Evolutionary conservation across 2,888 invertebrate species (phyloP), one percentile per base, ranked within the genome.

Genomic region (Cryptus viduatorius): DNA sequence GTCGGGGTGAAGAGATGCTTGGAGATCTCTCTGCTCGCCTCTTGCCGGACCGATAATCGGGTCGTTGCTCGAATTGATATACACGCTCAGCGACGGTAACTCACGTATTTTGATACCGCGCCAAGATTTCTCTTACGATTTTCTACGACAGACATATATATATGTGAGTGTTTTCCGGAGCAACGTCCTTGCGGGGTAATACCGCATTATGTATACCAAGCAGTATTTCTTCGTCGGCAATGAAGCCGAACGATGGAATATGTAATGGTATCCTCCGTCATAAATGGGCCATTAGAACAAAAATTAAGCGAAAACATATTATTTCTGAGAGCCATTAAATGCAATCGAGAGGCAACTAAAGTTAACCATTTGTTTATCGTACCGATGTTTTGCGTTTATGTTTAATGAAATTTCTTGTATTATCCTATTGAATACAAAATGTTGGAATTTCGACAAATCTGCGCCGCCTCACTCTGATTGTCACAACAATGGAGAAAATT

Each of bases 61-160:
- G 90, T 90, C 91, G 90, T 90, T 89, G 89, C 86, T 87, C 76
- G 89, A 91, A 90, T 90, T 91, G 90, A 90, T 91, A 88, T 90
- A 91, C 89, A 90, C 83, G 83, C 87, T 83, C 86, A 82, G 73
- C 76, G 80, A 65, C 73, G 86, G 87, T 90, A 90, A 88, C 89
- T 90, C 89, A 87, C 68, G 80, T 88, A 90, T 90, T 84, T 91
- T 91, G 91, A 91, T 90, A 88, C 88, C 86, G 85, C 87, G 91
- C 91, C 91, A 91, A 90, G 90, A 88, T 91, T 89, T 88, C 85
- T 83, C 71, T 68, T 86, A 56, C 87, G 46, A 69, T 65, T 71
- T 72, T 44, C 53, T 46, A 16, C 31, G 24, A 10, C 12, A 61
- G 56, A 88, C 14, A 12, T 37, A 14, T 75, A 14, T 75, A 53